phyloP scores from a whole-genome alignment of 2,888 invertebrate genomes.

The Girardia tigrina region DNA sequence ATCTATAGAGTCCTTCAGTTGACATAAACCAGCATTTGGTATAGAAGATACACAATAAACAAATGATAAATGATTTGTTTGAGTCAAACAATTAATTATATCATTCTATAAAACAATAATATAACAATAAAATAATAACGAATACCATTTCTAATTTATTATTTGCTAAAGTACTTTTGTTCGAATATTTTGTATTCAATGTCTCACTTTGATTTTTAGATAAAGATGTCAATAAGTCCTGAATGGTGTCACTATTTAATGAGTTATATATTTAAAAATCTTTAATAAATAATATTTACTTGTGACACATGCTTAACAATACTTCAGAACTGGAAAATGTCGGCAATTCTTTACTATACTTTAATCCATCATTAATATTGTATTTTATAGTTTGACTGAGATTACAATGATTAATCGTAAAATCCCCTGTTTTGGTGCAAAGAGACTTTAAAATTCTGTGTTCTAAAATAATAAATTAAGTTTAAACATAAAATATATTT shows the following conservation, averaged over 20 bases:
- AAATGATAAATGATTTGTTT: constrained; percentile 6
- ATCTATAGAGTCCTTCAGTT: neutral
- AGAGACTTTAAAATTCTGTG: neutral
- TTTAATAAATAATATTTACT: neutral
- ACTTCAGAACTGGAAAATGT: neutral
- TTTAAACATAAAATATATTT: too few relatives aligned
- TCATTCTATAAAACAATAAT: neutral
- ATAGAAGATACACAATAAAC: neutral
- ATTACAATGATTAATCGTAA: constrained; percentile 7
- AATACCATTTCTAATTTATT: constrained; percentile 23
- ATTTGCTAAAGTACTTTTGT: neutral
- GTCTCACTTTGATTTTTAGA: constrained; percentile 9
- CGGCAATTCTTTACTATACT: constrained; percentile 19
- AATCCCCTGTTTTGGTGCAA: neutral
- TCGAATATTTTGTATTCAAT: neutral
- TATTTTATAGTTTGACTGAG: neutral
- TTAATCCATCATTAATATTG: neutral
- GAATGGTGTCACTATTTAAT: neutral
- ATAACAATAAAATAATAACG: neutral
- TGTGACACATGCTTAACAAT: constrained; percentile 16
- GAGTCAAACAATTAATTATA: neutral
- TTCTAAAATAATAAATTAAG: neutral
- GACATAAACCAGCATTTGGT: neutral
- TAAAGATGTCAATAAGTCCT: neutral
- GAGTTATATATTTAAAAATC: neutral